phyloP scores from a whole-genome alignment of 2,113 vertebrate genomes.

The Pteronura brasiliensis region DNA sequence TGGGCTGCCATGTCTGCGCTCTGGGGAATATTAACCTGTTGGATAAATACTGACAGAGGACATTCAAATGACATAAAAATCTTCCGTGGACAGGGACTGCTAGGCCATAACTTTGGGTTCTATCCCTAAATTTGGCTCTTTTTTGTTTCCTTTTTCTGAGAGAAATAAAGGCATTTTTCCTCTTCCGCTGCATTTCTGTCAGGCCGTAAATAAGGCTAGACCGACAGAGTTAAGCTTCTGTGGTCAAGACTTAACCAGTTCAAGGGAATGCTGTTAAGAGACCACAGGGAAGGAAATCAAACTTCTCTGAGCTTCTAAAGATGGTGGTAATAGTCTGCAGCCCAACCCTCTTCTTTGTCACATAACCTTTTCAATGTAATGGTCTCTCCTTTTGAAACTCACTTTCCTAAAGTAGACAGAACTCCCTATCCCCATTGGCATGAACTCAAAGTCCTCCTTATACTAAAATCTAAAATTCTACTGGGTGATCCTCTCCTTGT shows the following conservation, averaged over 20 bases:
- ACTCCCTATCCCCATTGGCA: constrained; percentile 82
- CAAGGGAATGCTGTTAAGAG: background rate
- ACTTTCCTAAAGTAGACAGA: constrained; percentile 81
- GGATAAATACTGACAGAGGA: background rate
- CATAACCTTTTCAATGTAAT: constrained; percentile 81
- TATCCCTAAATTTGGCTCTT: constrained; percentile 29
- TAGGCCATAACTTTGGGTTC: constrained; percentile 31
- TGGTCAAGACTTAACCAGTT: background rate
- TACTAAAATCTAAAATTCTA: constrained; percentile 91
- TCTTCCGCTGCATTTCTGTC: constrained; percentile 59
- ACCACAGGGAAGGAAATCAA: constrained; percentile 19
- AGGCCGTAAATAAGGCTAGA: background rate
- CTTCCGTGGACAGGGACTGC: background rate
- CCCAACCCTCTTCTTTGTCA: constrained; percentile 82
- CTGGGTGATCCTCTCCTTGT: constrained; percentile 85
- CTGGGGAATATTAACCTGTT: constrained; percentile 39
- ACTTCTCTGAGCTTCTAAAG: constrained; percentile 65
- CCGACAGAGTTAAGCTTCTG: background rate
- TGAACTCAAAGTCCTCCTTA: constrained; percentile 85
- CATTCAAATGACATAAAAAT: background rate
- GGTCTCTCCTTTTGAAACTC: constrained; percentile 83
- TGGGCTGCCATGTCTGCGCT: constrained; percentile 49
- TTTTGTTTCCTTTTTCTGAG: constrained; percentile 46
- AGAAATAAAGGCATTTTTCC: constrained; percentile 61
- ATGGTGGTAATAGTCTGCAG: constrained; percentile 81